Evolutionary conservation across 2,888 invertebrate species (phyloP).

Genomic region (Adelphocoris suturalis): DNA sequence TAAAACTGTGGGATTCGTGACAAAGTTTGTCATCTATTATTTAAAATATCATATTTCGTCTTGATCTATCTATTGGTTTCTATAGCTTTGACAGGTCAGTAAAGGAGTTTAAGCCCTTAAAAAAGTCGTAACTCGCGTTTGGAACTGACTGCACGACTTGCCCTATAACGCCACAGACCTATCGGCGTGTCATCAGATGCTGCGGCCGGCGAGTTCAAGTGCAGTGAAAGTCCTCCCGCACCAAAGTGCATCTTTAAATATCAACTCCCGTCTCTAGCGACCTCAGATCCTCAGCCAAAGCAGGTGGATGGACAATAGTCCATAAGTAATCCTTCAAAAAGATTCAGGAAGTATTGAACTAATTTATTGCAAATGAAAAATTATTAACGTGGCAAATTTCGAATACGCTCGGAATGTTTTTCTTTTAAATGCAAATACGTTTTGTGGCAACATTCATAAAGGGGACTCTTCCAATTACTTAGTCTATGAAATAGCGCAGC

Average conservation of each 20-base stretch:
- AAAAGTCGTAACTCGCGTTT: not conserved
- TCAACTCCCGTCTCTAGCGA: not conserved
- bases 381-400: too few relatives aligned
- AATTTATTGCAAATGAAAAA: not conserved
- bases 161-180: conserved; percentile 22
- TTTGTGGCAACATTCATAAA: too few relatives aligned
- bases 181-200: not conserved
- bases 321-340: too few relatives aligned
- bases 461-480: too few relatives aligned
- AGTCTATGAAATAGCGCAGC: too few relatives aligned
- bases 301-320: not conserved
- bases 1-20: too few relatives aligned
- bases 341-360: too few relatives aligned
- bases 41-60: too few relatives aligned
- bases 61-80: not conserved
- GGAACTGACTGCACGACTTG: conserved; percentile 12
- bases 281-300: not conserved
- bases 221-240: not conserved
- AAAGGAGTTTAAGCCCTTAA: conserved; percentile 4
- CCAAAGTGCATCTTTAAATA: conserved; percentile 22
- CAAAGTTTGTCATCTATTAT: too few relatives aligned
- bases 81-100: not conserved
- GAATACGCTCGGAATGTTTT: too few relatives aligned
- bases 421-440: too few relatives aligned
- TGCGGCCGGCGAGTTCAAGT: not conserved